Evolutionary conservation across 2,797 vertebrate genomes (phyloP).

Genomic region (Euthynnus affinis): DNA sequence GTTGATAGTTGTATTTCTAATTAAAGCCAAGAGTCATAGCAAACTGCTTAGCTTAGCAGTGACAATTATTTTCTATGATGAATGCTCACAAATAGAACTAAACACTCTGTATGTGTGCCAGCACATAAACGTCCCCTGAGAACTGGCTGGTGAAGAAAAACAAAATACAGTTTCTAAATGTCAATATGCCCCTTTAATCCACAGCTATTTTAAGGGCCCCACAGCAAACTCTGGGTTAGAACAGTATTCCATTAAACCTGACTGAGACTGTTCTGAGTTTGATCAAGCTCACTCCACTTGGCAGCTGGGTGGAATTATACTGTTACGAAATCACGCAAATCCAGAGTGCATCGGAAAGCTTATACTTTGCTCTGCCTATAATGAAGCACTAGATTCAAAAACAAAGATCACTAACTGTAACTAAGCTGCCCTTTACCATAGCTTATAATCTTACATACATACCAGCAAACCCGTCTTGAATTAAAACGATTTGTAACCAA

Average conservation of each 20-base stretch:
- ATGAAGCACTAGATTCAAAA: neutral
- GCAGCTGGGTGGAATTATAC: conserved; percentile 10
- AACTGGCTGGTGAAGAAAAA: conserved; percentile 59
- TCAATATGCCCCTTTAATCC: conserved; percentile 56
- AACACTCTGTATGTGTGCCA: neutral
- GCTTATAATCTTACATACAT: neutral
- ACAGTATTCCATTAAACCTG: conserved; percentile 9
- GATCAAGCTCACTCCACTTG: conserved; percentile 16
- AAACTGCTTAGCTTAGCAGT: neutral
- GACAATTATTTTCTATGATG: neutral
- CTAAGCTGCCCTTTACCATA: neutral
- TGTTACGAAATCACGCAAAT: conserved; percentile 8
- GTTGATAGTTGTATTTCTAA: conserved; percentile 8
- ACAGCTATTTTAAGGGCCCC: conserved; percentile 41
- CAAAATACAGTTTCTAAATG: conserved; percentile 45
- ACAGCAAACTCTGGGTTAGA: conserved; percentile 75
- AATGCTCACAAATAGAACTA: neutral
- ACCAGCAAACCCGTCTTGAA: neutral
- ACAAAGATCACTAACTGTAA: neutral
- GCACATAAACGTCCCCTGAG: neutral
- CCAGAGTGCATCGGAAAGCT: conserved; percentile 22
- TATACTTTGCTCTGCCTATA: conserved; percentile 31
- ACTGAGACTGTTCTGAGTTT: conserved; percentile 12
- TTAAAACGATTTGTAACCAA: neutral
- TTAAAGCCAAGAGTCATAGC: conserved; percentile 1